Evolutionary conservation across 2,797 vertebrate genomes (phyloP).

Genomic region (Selene dorsalis): DNA sequence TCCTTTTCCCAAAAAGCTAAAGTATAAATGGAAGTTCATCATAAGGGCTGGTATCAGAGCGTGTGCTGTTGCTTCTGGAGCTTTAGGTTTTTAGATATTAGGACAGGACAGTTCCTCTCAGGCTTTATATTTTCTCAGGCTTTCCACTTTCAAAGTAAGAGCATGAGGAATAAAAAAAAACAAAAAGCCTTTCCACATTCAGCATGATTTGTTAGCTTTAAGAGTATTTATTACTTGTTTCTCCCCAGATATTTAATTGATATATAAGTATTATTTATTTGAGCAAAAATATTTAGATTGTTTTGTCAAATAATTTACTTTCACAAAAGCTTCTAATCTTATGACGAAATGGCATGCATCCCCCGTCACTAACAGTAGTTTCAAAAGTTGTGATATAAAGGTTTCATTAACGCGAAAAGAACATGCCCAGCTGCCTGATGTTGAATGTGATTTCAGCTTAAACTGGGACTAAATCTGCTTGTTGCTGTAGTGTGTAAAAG

Average conservation of each 20-base stretch:
- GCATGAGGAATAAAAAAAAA: slow-evolving; percentile 7
- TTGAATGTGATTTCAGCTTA: slow-evolving; percentile 56
- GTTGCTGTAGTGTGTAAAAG: slow-evolving; percentile 37
- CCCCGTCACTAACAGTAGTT: neutral
- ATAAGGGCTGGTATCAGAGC: slow-evolving; percentile 49
- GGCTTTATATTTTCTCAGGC: slow-evolving; percentile 25
- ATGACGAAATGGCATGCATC: slow-evolving; percentile 8
- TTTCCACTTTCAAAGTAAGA: slow-evolving; percentile 38
- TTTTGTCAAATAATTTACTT: slow-evolving; percentile 42
- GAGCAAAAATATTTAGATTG: slow-evolving; percentile 12
- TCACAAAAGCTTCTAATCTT: slow-evolving; percentile 1
- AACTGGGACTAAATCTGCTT: slow-evolving; percentile 41
- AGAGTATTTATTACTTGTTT: slow-evolving; percentile 65
- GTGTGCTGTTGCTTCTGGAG: slow-evolving; percentile 20
- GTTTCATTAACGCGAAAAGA: slow-evolving; percentile 28
- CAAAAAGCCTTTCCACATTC: slow-evolving; percentile 22
- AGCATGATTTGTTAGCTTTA: slow-evolving; percentile 41
- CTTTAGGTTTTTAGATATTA: slow-evolving; percentile 27
- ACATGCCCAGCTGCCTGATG: slow-evolving; percentile 47
- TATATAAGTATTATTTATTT: slow-evolving; percentile 66
- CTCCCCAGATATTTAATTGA: slow-evolving; percentile 53
- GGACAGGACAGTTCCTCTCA: slow-evolving; percentile 13
- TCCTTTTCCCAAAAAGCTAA: slow-evolving; percentile 9
- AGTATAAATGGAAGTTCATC: slow-evolving; percentile 19
- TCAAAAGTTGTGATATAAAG: neutral